Conservation (phyloP, 2,113 vertebrate species). For the Regulus satrapa region DNA sequence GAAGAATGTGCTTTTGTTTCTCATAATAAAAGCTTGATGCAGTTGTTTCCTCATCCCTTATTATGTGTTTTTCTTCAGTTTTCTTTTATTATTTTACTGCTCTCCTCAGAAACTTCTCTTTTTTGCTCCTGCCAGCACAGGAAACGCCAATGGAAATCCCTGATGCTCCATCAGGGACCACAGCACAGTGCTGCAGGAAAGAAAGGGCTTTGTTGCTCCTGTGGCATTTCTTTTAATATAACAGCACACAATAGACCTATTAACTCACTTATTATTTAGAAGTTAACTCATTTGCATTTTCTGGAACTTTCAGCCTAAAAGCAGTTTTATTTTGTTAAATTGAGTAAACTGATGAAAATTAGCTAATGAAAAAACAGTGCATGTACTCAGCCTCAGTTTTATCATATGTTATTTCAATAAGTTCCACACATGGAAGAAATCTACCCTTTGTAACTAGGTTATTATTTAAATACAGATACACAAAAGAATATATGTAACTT, state of each 20-base stretch:
- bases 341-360: too few relatives aligned
- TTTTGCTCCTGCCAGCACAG: neutral
- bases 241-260: neutral
- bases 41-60: neutral
- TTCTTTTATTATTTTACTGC: neutral
- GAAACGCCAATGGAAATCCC: neutral
- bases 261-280: neutral
- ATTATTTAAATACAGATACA: constrained; percentile 26
- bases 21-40: neutral
- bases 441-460: neutral
- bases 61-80: neutral
- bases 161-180: neutral
- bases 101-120: neutral
- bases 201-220: neutral
- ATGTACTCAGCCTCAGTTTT: neutral
- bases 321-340: neutral
- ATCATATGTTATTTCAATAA: neutral
- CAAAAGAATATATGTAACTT: constrained; percentile 5
- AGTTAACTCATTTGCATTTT: neutral
- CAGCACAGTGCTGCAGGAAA: neutral
- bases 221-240: neutral
- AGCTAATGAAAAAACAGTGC: neutral
- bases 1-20: neutral
- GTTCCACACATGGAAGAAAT: neutral
- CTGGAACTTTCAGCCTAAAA: neutral